Evolutionary conservation across 2,113 vertebrate genomes (phyloP), one percentile per base, ranked within the genome.

Genomic region (Stegostoma tigrinum): DNA sequence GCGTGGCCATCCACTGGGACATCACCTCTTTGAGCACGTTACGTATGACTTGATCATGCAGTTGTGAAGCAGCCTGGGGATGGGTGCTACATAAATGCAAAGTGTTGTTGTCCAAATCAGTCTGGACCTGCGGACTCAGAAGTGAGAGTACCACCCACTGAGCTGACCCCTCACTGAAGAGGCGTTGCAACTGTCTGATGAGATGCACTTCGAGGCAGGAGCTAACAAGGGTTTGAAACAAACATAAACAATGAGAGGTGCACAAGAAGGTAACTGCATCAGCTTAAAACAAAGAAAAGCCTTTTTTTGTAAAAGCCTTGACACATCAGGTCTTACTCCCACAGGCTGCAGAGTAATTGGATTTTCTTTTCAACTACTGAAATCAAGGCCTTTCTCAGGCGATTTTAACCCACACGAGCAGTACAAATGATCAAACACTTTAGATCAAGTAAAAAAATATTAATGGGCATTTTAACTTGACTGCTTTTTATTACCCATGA

Each of bases 401-500:
- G 61, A 93, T 5, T 23, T 66, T 21, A 66, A 93, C 38, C 23
- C 89, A 93, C 15, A 91, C 38, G 55, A 38, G 89, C 34, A 8
- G 61, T 23, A 93, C 89, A 93, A 93, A 93, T 93, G 89, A 93
- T 66, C 55, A 66, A 93, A 93, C 34, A 38, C 5, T 66, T 66
- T 10, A 93, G 38, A 93, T 93, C 89, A 3, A 64, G n/a, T 66
- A n/a, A 66, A 93, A 93, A 93, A 93, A 93, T 93, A 93, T 93
- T 66, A 66, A 66, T 93, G 89, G 89, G 38, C 17, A 93, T 93
- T 93, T 66, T 23, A 93, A 93, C 89, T 93, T 66, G 66, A 93
- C 61, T 93, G 89, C 55, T 38, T 66, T 93, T 93, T 38, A 93
- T 93, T 93, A 38, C 89, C 89, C 89, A 38, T 93, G 89, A 93